These are phyloP conservation scores for Oryzaephilus surinamensis DNA, from an alignment of 1,140 invertebrate species.

Conservation along the genomic window DNA sequence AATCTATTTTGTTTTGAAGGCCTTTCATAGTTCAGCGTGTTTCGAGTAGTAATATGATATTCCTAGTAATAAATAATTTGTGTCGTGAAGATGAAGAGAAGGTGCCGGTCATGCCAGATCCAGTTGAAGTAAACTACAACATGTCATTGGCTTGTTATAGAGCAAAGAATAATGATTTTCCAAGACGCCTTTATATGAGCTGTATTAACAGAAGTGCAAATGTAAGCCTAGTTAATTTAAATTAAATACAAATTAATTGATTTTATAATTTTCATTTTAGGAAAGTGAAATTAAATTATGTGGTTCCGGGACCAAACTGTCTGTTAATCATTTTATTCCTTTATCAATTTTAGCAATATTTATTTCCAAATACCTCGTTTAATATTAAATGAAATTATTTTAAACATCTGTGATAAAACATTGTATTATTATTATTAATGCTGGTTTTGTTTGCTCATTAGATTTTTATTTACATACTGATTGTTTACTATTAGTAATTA, in stretches of 20 bases:
- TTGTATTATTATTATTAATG: too few species aligned
- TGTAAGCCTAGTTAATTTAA: slow-evolving; percentile 18
- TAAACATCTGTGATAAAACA: too few species aligned
- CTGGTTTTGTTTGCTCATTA: too few species aligned
- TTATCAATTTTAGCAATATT: too few species aligned
- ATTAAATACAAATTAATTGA: not conserved
- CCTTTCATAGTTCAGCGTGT: slow-evolving; percentile 76
- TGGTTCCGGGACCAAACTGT: slow-evolving; percentile 21
- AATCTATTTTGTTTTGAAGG: too few species aligned
- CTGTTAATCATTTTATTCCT: too few species aligned
- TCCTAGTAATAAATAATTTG: slow-evolving; percentile 65
- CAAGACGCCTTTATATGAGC: slow-evolving; percentile 33
- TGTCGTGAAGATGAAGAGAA: slow-evolving; percentile 38
- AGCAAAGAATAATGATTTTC: slow-evolving; percentile 25
- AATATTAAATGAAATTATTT: too few species aligned
- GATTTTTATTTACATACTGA: too few species aligned
- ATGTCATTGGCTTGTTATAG: slow-evolving; percentile 34
- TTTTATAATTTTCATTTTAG: slow-evolving; percentile 20
- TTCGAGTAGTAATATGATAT: slow-evolving; percentile 70
- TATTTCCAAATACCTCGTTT: too few species aligned
- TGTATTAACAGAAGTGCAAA: slow-evolving; percentile 32
- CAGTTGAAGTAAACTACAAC: slow-evolving; percentile 30
- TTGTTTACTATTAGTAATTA: too few species aligned
- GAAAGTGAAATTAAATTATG: slow-evolving; percentile 31
- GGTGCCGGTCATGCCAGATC: slow-evolving; percentile 19